Percentiles rank a stretch among this genome's conserved stretches.
Evolutionary conservation across 2,797 vertebrate species (phyloP).

Genomic region (Coendou prehensilis): DNA sequence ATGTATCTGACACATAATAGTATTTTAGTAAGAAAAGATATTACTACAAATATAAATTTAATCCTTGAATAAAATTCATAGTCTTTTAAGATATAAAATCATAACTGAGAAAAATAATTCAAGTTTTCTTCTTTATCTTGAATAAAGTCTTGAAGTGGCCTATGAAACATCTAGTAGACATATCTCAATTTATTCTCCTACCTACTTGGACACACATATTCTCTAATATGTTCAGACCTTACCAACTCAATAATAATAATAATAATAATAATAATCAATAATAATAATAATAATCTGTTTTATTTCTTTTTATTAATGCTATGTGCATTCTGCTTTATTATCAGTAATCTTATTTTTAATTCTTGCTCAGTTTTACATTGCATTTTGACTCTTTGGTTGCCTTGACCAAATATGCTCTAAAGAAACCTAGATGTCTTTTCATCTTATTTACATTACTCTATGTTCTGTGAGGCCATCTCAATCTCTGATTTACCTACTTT

Average conservation of each 20-base stretch:
- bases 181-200: neutral
- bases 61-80: neutral
- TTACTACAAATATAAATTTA: neutral
- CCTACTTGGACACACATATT: neutral
- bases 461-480: neutral
- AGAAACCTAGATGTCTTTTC: neutral
- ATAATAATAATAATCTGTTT: neutral
- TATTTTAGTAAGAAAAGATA: neutral
- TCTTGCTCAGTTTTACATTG: neutral
- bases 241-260: neutral
- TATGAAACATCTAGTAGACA: neutral
- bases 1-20: neutral
- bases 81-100: neutral
- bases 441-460: neutral
- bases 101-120: neutral
- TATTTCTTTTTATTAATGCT: neutral
- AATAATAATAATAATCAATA: too few species aligned
- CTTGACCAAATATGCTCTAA: neutral
- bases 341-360: neutral
- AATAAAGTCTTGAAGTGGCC: neutral
- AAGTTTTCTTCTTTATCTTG: neutral
- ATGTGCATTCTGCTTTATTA: neutral
- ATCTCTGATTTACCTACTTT: neutral
- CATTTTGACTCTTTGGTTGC: neutral
- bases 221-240: neutral